Conservation (phyloP, 2,797 vertebrate species). For the Gadopsis bispinosus region DNA sequence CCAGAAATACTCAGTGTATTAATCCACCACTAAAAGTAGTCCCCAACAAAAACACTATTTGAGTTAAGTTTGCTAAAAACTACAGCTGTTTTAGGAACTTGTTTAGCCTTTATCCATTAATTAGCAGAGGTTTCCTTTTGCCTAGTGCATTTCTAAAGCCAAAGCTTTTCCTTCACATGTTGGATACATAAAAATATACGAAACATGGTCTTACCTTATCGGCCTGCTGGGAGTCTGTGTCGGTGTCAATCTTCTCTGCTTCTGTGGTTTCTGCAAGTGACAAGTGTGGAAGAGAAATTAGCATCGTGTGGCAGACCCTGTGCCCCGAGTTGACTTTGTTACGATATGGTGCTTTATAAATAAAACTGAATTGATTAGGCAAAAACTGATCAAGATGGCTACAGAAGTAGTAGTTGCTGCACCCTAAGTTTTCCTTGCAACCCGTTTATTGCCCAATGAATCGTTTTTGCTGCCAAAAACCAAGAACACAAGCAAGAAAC, state of each 20-base stretch:
- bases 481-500: not conserved
- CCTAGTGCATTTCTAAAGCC: too few species aligned
- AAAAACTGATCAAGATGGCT: not conserved
- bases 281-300: not conserved
- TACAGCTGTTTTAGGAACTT: not conserved
- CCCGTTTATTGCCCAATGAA: not conserved
- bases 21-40: not conserved
- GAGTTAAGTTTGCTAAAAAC: not conserved
- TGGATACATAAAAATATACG: not conserved
- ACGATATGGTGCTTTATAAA: too few species aligned
- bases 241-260: conserved; percentile 93
- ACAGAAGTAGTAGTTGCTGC: not conserved
- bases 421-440: not conserved
- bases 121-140: not conserved
- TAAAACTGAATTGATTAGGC: too few species aligned
- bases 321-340: too few species aligned
- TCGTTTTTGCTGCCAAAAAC: not conserved
- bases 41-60: not conserved
- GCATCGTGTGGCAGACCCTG: not conserved
- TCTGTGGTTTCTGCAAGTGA: conserved; percentile 87
- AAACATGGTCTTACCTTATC: conserved; percentile 88
- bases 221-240: conserved; percentile 89
- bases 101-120: not conserved
- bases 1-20: not conserved
- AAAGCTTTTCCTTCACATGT: not conserved